These are phyloP conservation scores for Trissolcus brochymenae DNA, from an alignment of 2,888 invertebrate genomes.

Conservation along the genomic window DNA sequence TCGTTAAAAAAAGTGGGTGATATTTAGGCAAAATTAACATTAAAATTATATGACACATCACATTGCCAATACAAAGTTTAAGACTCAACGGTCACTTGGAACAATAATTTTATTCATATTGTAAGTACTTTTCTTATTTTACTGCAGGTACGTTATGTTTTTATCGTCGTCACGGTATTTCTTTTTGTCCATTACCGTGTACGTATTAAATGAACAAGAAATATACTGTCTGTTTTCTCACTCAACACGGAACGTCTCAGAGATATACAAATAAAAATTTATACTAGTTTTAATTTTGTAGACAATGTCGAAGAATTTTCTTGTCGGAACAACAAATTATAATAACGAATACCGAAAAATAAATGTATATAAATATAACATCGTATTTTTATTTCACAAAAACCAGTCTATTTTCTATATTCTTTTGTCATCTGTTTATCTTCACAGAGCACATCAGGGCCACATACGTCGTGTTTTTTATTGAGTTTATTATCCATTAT, in stretches of 20 bases:
- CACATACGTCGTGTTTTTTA: no score
- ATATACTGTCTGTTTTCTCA: background rate
- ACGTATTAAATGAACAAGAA: background rate
- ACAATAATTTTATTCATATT: slow-evolving; percentile 13
- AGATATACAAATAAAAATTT: no score
- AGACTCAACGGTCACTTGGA: slow-evolving; percentile 3
- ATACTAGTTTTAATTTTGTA: no score
- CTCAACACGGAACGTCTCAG: background rate
- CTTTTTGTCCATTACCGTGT: background rate
- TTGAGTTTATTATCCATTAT: no score
- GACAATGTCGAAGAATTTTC: no score
- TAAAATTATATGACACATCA: slow-evolving; percentile 8
- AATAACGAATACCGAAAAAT: background rate
- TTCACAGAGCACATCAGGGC: no score
- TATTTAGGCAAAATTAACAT: slow-evolving; percentile 12
- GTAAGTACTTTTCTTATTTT: background rate
- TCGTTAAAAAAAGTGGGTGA: slow-evolving; percentile 26
- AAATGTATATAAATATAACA: background rate
- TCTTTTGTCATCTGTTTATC: no score
- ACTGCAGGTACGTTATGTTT: background rate
- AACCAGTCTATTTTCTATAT: no score
- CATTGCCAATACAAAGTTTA: slow-evolving; percentile 25
- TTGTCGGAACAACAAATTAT: background rate
- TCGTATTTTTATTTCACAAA: no score
- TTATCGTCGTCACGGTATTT: background rate